Percentiles rank a stretch among this genome's conserved stretches.
Evolutionary conservation across 2,113 vertebrate species (phyloP).

Genomic region (Embiotoca jacksoni): DNA sequence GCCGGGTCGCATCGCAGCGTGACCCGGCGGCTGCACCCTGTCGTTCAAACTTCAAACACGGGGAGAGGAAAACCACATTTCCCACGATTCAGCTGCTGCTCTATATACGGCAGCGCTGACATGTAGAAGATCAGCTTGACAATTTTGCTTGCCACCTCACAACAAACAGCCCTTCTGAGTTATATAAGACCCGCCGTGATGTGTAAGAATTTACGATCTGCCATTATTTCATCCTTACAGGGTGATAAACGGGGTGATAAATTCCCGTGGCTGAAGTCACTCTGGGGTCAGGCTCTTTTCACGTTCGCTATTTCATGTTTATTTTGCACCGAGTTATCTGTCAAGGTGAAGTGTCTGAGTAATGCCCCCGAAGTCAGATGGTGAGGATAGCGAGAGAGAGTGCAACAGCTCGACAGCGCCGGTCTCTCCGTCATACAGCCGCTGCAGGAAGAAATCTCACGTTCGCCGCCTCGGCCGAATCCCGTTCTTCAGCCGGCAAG

Average conservation of each 20-base stretch:
- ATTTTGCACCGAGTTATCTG: constrained; percentile 47
- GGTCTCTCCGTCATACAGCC: background rate
- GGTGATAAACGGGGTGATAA: constrained; percentile 58
- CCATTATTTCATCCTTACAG: constrained; percentile 63
- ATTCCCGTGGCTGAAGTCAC: constrained; percentile 41
- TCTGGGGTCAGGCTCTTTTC: constrained; percentile 48
- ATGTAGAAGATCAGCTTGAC: constrained; percentile 56
- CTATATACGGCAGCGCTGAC: constrained; percentile 19
- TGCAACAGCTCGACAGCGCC: constrained; percentile 7
- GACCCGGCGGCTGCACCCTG: constrained; percentile 36
- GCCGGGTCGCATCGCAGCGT: constrained; percentile 38
- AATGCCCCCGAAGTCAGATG: constrained; percentile 48
- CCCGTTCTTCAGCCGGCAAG: background rate
- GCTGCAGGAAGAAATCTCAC: constrained; percentile 5
- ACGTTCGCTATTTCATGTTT: constrained; percentile 61
- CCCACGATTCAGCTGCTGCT: constrained; percentile 54
- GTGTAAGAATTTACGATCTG: constrained; percentile 48
- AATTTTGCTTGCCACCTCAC: constrained; percentile 46
- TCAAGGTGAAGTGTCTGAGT: constrained; percentile 55
- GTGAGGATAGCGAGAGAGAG: constrained; percentile 13
- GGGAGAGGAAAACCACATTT: constrained; percentile 43
- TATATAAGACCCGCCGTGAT: constrained; percentile 50
- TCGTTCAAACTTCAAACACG: constrained; percentile 53
- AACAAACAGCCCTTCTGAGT: constrained; percentile 55
- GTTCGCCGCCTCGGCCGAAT: constrained; percentile 13